Percentiles rank a stretch among this genome's conserved stretches.
Evolutionary conservation across 2,797 vertebrate species (phyloP).

Genomic region (Alca torda): DNA sequence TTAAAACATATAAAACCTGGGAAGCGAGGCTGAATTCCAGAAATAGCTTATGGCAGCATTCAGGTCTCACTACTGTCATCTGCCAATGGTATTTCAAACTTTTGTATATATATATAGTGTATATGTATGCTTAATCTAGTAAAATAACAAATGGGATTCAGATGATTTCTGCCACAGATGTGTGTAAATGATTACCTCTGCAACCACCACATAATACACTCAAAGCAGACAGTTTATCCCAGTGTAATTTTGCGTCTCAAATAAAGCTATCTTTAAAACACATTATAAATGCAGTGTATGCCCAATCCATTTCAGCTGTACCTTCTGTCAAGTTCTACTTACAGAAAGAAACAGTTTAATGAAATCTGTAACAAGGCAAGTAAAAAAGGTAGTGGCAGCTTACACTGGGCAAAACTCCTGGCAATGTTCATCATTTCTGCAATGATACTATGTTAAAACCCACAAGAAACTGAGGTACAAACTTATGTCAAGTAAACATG

Average conservation of each 20-base stretch:
- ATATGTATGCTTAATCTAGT: not conserved
- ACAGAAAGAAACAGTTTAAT: not conserved
- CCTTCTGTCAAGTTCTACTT: not conserved
- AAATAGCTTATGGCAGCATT: not conserved
- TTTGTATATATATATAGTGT: not conserved
- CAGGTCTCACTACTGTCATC: not conserved
- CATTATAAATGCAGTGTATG: not conserved
- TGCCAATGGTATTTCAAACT: not conserved
- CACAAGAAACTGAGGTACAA: slow-evolving; percentile 44
- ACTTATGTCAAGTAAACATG: slow-evolving; percentile 5
- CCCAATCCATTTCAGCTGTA: not conserved
- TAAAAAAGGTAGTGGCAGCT: not conserved
- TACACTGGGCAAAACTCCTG: not conserved
- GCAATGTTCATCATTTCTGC: not conserved
- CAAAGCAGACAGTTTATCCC: not conserved
- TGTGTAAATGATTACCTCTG: not conserved
- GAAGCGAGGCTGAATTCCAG: not conserved
- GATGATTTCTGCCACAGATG: not conserved
- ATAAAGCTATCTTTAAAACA: not conserved
- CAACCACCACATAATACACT: not conserved
- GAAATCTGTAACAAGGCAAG: not conserved
- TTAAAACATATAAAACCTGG: not conserved
- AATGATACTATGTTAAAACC: not conserved
- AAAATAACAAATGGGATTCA: slow-evolving; percentile 16
- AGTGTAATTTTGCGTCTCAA: not conserved